Percentiles rank a stretch among this genome's conserved stretches.
Conservation (phyloP, 2,113 vertebrate species). For the Okapia johnstoni region DNA sequence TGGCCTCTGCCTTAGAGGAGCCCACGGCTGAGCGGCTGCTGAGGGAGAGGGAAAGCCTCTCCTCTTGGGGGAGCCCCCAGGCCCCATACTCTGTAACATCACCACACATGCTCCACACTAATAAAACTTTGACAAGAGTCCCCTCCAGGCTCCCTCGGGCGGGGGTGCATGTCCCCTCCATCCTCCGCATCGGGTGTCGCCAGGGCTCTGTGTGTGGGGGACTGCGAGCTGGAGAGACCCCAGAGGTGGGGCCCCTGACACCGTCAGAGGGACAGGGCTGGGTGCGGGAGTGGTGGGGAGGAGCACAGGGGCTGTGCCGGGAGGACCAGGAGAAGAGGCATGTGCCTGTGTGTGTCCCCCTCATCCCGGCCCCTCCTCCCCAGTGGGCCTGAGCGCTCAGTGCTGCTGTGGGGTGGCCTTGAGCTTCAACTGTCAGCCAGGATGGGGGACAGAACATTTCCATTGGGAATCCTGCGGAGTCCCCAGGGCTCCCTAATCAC, state of each 20-base stretch:
- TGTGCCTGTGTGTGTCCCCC: no score
- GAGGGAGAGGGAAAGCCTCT: background rate
- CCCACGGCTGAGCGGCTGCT: background rate
- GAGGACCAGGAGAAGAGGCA: background rate
- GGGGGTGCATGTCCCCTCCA: rapidly evolving
- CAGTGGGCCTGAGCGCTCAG: rapidly evolving
- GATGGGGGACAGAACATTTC: background rate
- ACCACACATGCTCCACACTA: slow-evolving; percentile 73
- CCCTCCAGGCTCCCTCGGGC: background rate
- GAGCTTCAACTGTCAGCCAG: background rate
- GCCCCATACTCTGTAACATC: slow-evolving; percentile 75
- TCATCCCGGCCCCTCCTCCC: rapidly evolving
- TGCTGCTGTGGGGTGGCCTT: background rate
- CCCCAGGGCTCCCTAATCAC: background rate
- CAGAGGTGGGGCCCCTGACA: background rate
- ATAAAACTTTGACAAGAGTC: slow-evolving; percentile 74
- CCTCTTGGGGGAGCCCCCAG: background rate
- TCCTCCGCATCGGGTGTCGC: background rate
- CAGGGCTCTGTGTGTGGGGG: background rate
- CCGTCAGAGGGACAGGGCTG: background rate
- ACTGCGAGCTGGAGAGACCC: background rate
- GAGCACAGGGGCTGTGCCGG: no score
- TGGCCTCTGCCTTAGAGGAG: slow-evolving; percentile 46
- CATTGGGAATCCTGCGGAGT: background rate
- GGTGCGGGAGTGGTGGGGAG: background rate